phyloP scores from a whole-genome alignment of 2,113 vertebrate genomes.

The Galemys pyrenaicus region DNA sequence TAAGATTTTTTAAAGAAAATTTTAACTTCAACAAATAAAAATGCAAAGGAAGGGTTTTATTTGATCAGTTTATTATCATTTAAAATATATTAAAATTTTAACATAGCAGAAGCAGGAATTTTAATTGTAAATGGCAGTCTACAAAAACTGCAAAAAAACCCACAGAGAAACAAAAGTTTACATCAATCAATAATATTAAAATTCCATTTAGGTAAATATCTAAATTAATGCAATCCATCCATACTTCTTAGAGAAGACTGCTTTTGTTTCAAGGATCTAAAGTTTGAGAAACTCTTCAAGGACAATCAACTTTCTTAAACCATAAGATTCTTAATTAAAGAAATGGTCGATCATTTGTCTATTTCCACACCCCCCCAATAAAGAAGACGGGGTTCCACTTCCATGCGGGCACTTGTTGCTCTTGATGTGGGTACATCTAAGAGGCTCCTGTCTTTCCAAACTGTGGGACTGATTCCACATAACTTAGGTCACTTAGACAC shows the following conservation, averaged over 20 bases:
- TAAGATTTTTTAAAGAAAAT: too few species aligned
- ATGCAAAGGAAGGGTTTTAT: background rate
- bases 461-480: background rate
- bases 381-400: background rate
- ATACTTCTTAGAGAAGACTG: background rate
- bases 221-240: background rate
- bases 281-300: background rate
- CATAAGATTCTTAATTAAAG: background rate
- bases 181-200: constrained; percentile 36
- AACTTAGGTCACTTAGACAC: background rate
- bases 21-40: too few species aligned
- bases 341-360: background rate
- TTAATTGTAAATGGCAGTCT: background rate
- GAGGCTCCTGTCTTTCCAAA: background rate
- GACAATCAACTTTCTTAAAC: background rate
- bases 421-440: background rate
- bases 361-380: background rate
- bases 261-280: background rate
- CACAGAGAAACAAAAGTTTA: constrained; percentile 21
- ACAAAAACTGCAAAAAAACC: constrained; percentile 38
- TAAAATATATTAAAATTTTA: constrained; percentile 72
- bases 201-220: constrained; percentile 11
- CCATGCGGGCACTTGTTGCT: background rate
- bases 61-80: constrained; percentile 64
- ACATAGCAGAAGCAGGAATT: constrained; percentile 47